Conservation (phyloP, 2,888 invertebrate species). For the Lochmaea crataegi region DNA sequence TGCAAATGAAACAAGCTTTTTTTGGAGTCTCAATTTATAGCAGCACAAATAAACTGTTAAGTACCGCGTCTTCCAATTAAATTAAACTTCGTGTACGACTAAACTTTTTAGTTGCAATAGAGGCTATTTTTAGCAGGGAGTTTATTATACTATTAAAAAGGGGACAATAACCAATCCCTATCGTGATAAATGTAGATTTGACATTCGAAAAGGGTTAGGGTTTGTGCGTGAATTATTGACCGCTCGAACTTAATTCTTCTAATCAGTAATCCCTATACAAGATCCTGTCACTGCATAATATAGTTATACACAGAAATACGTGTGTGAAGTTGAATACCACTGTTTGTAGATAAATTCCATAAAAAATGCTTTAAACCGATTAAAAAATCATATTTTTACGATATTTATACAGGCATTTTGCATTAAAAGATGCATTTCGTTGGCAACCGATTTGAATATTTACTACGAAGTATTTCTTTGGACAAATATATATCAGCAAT, state of each 20-base stretch:
- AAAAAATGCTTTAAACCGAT: too few species aligned
- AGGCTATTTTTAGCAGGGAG: background rate
- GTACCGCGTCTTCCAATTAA: too few species aligned
- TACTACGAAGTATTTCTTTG: too few species aligned
- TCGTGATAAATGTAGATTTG: slow-evolving; percentile 6
- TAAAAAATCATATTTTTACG: too few species aligned
- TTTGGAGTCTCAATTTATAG: too few species aligned
- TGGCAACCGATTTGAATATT: too few species aligned
- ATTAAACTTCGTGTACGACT: background rate
- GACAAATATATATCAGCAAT: background rate
- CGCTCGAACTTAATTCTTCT: background rate
- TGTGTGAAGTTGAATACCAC: background rate
- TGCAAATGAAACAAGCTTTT: too few species aligned
- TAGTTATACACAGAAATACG: background rate
- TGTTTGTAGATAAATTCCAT: too few species aligned
- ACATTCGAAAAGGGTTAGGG: slow-evolving; percentile 12
- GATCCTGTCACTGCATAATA: background rate
- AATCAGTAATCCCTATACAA: background rate
- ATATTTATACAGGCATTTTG: too few species aligned
- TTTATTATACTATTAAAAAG: background rate
- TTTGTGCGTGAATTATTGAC: background rate
- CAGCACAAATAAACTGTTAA: too few species aligned
- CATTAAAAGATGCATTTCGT: too few species aligned
- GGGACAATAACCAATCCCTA: background rate
- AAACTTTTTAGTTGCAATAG: background rate